A percentile compares a stretch with the other conserved stretches of the same genome.
phyloP scores from a whole-genome alignment of 2,888 invertebrate genomes.

The Oscheius sp. region DNA sequence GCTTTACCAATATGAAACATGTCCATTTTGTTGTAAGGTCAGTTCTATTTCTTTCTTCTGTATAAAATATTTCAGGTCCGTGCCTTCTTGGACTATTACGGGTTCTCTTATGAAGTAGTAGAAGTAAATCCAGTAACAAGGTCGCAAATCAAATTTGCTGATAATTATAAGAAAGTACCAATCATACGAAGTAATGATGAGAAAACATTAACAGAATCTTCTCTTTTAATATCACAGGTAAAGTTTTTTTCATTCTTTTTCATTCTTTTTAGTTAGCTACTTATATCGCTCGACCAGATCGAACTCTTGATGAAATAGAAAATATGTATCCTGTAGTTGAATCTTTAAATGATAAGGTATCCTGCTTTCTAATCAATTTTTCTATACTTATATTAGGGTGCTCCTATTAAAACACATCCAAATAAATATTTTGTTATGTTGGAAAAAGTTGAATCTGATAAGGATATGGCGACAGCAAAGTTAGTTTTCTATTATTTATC shows the following conservation, averaged over 20 bases:
- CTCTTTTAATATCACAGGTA: slow-evolving; percentile 84
- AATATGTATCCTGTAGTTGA: slow-evolving; percentile 79
- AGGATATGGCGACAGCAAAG: slow-evolving; percentile 48
- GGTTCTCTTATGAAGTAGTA: slow-evolving; percentile 91
- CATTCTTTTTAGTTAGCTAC: slow-evolving; percentile 78
- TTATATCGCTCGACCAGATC: slow-evolving; percentile 74
- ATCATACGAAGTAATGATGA: slow-evolving; percentile 54
- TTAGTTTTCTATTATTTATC: neutral
- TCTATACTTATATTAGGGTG: slow-evolving; percentile 27
- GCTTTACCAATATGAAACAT: slow-evolving; percentile 94
- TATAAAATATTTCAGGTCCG: slow-evolving; percentile 72
- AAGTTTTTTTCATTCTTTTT: neutral
- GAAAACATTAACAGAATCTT: slow-evolving; percentile 87
- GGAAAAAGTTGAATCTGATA: slow-evolving; percentile 47
- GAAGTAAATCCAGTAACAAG: slow-evolving; percentile 95
- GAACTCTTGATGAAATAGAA: slow-evolving; percentile 79
- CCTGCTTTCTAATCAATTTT: neutral
- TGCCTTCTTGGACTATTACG: slow-evolving; percentile 88
- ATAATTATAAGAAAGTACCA: slow-evolving; percentile 84
- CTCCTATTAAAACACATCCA: slow-evolving; percentile 50
- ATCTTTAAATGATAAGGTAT: slow-evolving; percentile 74
- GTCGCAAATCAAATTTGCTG: slow-evolving; percentile 89
- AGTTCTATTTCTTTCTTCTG: slow-evolving; percentile 4
- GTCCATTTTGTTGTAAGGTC: slow-evolving; percentile 73
- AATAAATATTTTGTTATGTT: slow-evolving; percentile 67